Evolutionary conservation across 2,888 invertebrate genomes (phyloP), one percentile per base, ranked within the genome.

Genomic region (Acrocera orbiculus): DNA sequence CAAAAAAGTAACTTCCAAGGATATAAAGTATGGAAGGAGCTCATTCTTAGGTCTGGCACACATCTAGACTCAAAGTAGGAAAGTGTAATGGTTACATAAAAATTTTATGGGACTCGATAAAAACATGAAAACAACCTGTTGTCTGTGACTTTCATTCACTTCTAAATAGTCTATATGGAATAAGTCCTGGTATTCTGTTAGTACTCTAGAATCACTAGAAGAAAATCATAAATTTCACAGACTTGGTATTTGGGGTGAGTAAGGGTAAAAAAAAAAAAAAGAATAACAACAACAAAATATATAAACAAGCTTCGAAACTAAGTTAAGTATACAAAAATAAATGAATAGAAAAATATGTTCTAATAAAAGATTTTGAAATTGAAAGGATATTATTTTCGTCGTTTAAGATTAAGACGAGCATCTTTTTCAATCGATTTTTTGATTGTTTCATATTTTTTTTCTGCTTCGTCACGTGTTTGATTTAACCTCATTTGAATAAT

Each of bases 401-500:
- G 5, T 19, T 19, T 19, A 1, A 58, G 43, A 38, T 50, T 51
- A 8, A 59, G 34, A 5, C 60, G 48, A 4, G 41, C 16, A 39
- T 59, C 60, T 13, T 46, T 46, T 5, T 47, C 40, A 20, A 59
- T 35, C 1, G 55, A 47, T 7, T 46, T 47, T 29, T 58, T 58
- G 2, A 60, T 50, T 25, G 46, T 39, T 32, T 54, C 53, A 34
- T 55, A 61, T 40, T 61, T 59, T 33, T 50, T 50, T 35, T 58
- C 53, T 2, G 56, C 54, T 24, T 56, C 52, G 25, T 58, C 53
- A 35, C 59, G 56, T 2, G 58, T 55, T 4, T 54, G 37, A 1
- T 52, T 53, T 33, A 60, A 40, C 3, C 60, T 50, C 36, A 58
- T 56, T 34, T 58, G 58, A 1, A 60, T 52, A 50, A 58, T 57